Evolutionary conservation across 2,113 vertebrate genomes (phyloP).

Genomic region (Tachycineta bicolor): DNA sequence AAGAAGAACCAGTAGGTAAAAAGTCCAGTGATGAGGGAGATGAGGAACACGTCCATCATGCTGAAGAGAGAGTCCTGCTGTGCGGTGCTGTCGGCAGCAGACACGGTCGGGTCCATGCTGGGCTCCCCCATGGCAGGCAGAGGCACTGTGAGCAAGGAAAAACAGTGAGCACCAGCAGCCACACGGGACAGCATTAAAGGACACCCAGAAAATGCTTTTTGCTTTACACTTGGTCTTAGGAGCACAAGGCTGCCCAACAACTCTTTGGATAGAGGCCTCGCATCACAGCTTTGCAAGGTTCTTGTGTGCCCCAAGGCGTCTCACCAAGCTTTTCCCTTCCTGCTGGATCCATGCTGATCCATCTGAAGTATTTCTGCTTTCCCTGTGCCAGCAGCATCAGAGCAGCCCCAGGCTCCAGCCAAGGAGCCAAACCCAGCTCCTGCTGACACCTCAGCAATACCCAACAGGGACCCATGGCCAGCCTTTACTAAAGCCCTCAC

Average conservation of each 20-base stretch:
- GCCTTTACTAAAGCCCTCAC: not conserved
- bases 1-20: slow-evolving; percentile 91
- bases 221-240: not conserved
- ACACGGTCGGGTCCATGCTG: slow-evolving; percentile 26
- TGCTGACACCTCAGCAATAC: not conserved
- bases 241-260: not conserved
- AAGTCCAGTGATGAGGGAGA: slow-evolving; percentile 86
- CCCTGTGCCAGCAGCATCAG: not conserved
- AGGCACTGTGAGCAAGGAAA: slow-evolving; percentile 21
- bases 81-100: not conserved
- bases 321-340: not conserved
- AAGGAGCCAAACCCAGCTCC: not conserved
- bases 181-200: not conserved
- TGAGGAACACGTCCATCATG: slow-evolving; percentile 85
- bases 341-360: not conserved
- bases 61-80: slow-evolving; percentile 85
- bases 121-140: slow-evolving; percentile 70
- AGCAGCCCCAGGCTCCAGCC: not conserved
- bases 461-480: not conserved
- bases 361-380: not conserved
- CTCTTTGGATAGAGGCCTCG: not conserved
- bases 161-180: not conserved
- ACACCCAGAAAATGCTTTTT: not conserved
- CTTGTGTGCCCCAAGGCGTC: not conserved
- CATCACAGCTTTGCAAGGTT: not conserved